These are phyloP conservation scores for Cladorhizidae sp. DNA, from an alignment of 37 sponge, comb jelly and placozoan species.

Conservation along the genomic window DNA sequence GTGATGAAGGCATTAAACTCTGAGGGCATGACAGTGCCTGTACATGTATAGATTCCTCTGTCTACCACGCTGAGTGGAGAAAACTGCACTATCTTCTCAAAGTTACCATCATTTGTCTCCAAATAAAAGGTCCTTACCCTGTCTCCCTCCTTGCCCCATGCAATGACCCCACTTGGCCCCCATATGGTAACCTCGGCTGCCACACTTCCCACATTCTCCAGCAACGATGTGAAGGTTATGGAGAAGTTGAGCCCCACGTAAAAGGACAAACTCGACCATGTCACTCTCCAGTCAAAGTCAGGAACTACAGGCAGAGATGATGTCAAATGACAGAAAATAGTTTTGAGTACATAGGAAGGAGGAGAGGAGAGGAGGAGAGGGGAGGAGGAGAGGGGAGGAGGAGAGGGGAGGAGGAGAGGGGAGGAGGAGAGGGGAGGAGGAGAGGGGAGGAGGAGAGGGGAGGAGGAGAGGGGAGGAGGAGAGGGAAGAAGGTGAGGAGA, in stretches of 20 bases:
- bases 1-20: background rate
- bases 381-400: background rate
- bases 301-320: too few relatives aligned
- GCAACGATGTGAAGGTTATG: background rate
- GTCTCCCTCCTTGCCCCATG: too few relatives aligned
- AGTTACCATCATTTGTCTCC: background rate
- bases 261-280: background rate
- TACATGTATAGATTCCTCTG: background rate
- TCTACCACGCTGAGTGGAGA: constrained; percentile 2
- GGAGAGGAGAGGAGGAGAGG: background rate
- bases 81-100: background rate
- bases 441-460: background rate
- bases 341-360: background rate
- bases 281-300: too few relatives aligned
- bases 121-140: too few relatives aligned
- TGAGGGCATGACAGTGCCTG: background rate
- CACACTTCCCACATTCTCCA: background rate
- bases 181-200: background rate
- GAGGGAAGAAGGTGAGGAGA: too few relatives aligned
- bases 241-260: background rate
- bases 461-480: background rate
- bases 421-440: background rate
- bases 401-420: background rate
- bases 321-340: too few relatives aligned
- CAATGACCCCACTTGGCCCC: background rate